Percentiles rank a stretch among this genome's conserved stretches.
Evolutionary conservation across 2,888 invertebrate species (phyloP).

Genomic region (Andrena flavipes): DNA sequence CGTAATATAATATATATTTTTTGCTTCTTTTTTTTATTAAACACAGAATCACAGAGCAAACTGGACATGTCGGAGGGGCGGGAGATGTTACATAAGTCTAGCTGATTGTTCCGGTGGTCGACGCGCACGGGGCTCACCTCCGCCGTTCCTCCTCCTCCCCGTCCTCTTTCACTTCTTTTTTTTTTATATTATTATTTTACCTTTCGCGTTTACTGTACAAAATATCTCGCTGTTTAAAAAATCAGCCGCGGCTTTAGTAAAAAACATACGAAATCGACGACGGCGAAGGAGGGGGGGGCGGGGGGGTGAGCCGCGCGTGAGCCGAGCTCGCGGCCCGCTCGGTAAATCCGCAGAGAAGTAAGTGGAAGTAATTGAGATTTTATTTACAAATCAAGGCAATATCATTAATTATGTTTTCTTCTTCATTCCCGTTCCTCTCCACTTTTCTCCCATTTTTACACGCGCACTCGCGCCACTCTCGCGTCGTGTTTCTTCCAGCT

Average conservation of each 20-base stretch:
- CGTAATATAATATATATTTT: slow-evolving; percentile 67
- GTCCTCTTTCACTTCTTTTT: background rate
- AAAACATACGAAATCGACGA: slow-evolving; percentile 74
- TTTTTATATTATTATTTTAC: slow-evolving; percentile 30
- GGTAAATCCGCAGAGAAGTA: slow-evolving; percentile 70
- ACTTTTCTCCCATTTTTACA: slow-evolving; percentile 51
- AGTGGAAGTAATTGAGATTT: slow-evolving; percentile 81
- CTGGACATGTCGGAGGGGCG: slow-evolving; percentile 82
- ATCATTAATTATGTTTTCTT: slow-evolving; percentile 76
- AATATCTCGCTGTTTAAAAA: slow-evolving; percentile 75
- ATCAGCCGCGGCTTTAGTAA: slow-evolving; percentile 70
- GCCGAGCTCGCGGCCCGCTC: slow-evolving; percentile 59
- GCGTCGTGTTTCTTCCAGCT: slow-evolving; percentile 36
- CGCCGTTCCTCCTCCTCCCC: background rate
- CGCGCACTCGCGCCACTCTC: slow-evolving; percentile 66
- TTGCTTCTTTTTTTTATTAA: slow-evolving; percentile 77
- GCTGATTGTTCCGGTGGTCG: slow-evolving; percentile 48
- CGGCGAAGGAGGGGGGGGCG: slow-evolving; percentile 1
- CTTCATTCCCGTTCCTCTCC: background rate
- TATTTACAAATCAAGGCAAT: slow-evolving; percentile 85
- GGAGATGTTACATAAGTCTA: slow-evolving; percentile 77
- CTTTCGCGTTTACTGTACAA: slow-evolving; percentile 70
- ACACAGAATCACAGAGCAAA: slow-evolving; percentile 84
- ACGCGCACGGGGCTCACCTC: slow-evolving; percentile 47
- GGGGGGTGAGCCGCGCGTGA: slow-evolving; percentile 51